Conservation (phyloP, 1,140 invertebrate genomes). For the Myzus persicae region DNA sequence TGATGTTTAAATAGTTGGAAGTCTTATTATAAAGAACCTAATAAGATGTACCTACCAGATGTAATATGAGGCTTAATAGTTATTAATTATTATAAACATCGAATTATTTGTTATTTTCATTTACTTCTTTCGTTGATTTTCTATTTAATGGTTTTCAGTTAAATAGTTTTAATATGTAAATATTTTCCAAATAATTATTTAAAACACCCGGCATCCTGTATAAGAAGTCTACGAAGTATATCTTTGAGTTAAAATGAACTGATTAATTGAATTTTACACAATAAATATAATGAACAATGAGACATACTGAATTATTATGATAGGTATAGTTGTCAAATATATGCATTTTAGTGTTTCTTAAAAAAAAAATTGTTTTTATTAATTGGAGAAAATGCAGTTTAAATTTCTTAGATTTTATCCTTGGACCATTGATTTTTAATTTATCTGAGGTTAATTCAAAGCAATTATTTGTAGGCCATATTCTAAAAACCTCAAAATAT, state of each 20-base stretch:
- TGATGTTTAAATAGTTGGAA: background rate
- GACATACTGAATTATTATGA: background rate
- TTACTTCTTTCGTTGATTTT: background rate
- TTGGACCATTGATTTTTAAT: conserved; percentile 19
- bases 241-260: background rate
- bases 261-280: background rate
- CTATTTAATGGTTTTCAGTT: background rate
- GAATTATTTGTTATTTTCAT: background rate
- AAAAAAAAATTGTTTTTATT: background rate
- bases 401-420: background rate
- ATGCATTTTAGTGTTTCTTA: background rate
- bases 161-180: background rate
- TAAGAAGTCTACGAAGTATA: no score
- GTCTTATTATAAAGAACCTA: background rate
- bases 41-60: background rate
- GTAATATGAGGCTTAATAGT: background rate
- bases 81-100: background rate
- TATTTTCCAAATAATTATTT: background rate
- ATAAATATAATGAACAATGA: background rate
- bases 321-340: background rate
- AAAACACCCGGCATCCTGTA: background rate
- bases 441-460: conserved; percentile 7
- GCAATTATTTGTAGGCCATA: conserved; percentile 37
- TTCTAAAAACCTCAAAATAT: conserved; percentile 1
- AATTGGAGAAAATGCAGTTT: background rate